Evolutionary conservation across 2,888 invertebrate species (phyloP).

Genomic region (Alviniconcha strummeri): DNA sequence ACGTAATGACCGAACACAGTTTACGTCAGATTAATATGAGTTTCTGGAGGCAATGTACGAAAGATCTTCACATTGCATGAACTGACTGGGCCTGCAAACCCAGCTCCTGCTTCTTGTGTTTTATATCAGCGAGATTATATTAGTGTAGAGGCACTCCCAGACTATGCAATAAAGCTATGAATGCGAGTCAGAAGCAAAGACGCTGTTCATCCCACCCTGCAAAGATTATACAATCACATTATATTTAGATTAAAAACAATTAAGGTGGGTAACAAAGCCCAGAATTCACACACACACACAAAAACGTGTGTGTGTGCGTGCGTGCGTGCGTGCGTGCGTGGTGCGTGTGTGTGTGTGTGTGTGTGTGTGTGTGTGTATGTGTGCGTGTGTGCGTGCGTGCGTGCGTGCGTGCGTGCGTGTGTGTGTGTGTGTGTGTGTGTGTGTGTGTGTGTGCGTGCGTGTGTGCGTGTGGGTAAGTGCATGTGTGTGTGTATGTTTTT

Average conservation of each 20-base stretch:
- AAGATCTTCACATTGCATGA: too few species aligned
- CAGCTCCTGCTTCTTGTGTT: too few species aligned
- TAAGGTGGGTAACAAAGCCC: background rate
- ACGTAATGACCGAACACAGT: too few species aligned
- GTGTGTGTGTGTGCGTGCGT: background rate
- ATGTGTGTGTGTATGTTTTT: slow-evolving; percentile 8
- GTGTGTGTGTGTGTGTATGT: background rate
- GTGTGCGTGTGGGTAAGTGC: background rate
- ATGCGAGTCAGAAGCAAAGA: too few species aligned
- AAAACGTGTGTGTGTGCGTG: background rate
- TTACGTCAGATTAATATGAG: too few species aligned
- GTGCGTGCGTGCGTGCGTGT: background rate
- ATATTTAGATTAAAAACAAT: background rate
- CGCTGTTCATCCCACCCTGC: too few species aligned
- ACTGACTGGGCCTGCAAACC: too few species aligned
- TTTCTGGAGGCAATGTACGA: too few species aligned
- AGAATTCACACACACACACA: background rate
- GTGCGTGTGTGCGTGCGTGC: background rate
- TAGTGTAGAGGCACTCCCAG: too few species aligned
- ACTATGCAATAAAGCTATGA: too few species aligned
- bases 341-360: background rate
- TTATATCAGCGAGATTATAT: too few species aligned
- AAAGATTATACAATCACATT: too few species aligned
- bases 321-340: background rate
- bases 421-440: background rate